Evolutionary conservation across 2,888 invertebrate species (phyloP).

Genomic region (Pelosia muscerda): DNA sequence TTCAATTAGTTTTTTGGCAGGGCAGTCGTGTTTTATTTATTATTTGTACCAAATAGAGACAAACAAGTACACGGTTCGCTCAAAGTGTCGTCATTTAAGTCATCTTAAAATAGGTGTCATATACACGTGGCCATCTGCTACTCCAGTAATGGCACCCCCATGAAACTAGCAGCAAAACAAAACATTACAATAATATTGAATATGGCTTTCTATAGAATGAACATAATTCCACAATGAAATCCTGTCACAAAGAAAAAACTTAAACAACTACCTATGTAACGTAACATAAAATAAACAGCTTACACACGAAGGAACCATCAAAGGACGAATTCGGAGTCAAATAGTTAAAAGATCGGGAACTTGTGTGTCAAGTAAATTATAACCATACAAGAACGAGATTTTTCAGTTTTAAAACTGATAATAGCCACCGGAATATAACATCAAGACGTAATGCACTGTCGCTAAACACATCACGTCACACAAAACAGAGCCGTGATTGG

Average conservation of each 20-base stretch:
- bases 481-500: background rate
- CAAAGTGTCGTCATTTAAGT: background rate
- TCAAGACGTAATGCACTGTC: background rate
- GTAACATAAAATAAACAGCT: background rate
- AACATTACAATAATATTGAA: background rate
- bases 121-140: background rate
- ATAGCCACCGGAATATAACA: background rate
- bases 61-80: background rate
- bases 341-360: conserved; percentile 37
- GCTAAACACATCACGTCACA: background rate
- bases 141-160: background rate
- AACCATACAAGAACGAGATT: conserved; percentile 3
- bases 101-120: too few species aligned
- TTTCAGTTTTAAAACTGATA: too few species aligned
- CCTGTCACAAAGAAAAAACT: background rate
- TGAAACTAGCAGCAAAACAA: background rate
- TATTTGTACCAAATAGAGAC: background rate
- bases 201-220: background rate
- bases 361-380: conserved; percentile 2
- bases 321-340: conserved; percentile 29
- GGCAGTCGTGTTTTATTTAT: background rate
- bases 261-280: background rate
- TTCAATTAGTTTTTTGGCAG: background rate
- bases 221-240: background rate
- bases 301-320: conserved; percentile 23